Evolutionary conservation across 2,797 vertebrate genomes (phyloP).

Genomic region (Acanthis flammea): DNA sequence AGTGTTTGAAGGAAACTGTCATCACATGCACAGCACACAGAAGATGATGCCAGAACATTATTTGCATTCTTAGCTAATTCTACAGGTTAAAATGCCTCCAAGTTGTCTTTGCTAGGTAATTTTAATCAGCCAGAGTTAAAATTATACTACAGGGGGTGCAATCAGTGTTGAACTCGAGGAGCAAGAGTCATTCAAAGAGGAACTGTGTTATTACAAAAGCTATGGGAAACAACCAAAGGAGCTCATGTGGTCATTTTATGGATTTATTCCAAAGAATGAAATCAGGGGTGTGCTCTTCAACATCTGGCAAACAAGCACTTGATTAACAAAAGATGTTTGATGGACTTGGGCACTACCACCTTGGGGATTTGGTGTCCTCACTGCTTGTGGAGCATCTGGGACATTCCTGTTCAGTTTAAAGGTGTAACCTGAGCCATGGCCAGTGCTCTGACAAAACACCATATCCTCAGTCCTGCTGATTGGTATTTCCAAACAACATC

Average conservation of each 20-base stretch:
- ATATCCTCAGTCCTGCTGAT: neutral
- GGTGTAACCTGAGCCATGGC: neutral
- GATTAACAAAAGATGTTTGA: neutral
- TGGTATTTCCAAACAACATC: neutral
- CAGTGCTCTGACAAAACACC: neutral
- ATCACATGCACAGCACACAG: neutral
- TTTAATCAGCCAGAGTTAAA: slow-evolving; percentile 2
- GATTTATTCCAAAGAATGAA: neutral
- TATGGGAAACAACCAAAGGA: neutral
- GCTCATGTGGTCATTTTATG: neutral
- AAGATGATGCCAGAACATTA: neutral
- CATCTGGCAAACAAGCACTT: neutral
- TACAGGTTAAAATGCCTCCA: neutral
- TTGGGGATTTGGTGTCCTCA: neutral
- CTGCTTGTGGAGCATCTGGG: neutral
- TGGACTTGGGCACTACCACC: neutral
- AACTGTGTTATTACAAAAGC: neutral
- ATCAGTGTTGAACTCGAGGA: neutral
- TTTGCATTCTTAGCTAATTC: neutral
- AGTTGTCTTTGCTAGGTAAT: neutral
- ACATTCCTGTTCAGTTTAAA: neutral
- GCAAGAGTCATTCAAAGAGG: neutral
- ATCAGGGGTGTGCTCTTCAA: neutral
- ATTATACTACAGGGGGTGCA: neutral
- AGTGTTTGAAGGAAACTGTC: neutral